Percentiles rank a stretch among this genome's conserved stretches.
phyloP scores from a whole-genome alignment of 1,140 invertebrate species.

The Aphis gossypii region DNA sequence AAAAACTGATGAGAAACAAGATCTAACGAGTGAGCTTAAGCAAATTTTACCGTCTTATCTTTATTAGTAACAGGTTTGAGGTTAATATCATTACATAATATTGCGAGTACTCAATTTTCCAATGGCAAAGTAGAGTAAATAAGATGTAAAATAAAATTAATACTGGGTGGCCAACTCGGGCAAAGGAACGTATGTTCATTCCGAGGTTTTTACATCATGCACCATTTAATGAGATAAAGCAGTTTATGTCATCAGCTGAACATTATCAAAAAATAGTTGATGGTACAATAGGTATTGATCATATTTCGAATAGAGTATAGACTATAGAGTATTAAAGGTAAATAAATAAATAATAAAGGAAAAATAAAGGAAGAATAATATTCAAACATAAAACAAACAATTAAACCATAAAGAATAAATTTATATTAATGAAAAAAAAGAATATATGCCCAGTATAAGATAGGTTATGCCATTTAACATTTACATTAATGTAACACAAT shows the following conservation, averaged over 20 bases:
- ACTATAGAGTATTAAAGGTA: neutral
- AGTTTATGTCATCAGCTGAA: neutral
- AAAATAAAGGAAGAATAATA: neutral
- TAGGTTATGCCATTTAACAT: conserved; percentile 20
- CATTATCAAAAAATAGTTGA: neutral
- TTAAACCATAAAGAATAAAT: conserved; percentile 41
- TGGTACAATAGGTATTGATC: neutral
- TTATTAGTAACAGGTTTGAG: neutral
- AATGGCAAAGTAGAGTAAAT: neutral
- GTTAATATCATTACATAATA: neutral
- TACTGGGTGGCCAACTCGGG: neutral
- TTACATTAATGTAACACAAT: conserved; percentile 1
- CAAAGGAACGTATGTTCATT: neutral
- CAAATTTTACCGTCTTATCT: neutral
- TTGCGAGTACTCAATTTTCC: neutral
- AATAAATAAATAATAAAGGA: neutral
- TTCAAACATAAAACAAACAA: conserved; percentile 8
- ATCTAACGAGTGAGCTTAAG: too few relatives aligned
- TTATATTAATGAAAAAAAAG: conserved; percentile 32
- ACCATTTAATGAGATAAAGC: neutral
- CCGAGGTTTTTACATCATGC: neutral
- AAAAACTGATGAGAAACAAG: too few relatives aligned
- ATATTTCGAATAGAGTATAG: neutral
- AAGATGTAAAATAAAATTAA: neutral
- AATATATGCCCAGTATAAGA: conserved; percentile 42